phyloP scores from a whole-genome alignment of 1,140 invertebrate genomes.

The Lepidostoma basale region DNA sequence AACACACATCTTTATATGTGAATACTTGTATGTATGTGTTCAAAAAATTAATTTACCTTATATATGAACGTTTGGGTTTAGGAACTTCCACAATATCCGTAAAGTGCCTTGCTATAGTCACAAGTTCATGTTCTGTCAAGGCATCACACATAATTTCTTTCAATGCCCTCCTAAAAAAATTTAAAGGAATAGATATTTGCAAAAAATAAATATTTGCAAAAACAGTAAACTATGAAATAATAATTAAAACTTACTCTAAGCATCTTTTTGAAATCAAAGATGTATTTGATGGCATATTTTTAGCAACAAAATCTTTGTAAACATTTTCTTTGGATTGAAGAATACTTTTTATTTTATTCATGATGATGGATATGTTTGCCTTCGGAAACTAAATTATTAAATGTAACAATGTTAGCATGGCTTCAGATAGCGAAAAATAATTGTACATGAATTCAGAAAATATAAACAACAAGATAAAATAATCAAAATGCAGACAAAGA shows the following conservation, averaged over 20 bases:
- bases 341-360: constrained; percentile 69
- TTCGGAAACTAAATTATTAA: constrained; percentile 75
- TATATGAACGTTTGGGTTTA: constrained; percentile 41
- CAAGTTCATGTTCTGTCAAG: constrained; percentile 78
- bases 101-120: constrained; percentile 73
- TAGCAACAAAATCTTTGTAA: constrained; percentile 76
- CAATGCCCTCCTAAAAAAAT: constrained; percentile 60
- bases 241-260: constrained; percentile 58
- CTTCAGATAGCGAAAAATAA: neutral
- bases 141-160: constrained; percentile 65
- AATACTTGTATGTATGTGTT: neutral
- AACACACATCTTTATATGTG: no score
- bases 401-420: no score
- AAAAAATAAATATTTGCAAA: no score
- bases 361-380: constrained; percentile 70
- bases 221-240: no score
- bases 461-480: neutral
- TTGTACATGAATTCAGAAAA: no score
- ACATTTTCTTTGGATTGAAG: constrained; percentile 62
- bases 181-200: no score
- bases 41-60: constrained; percentile 1
- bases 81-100: constrained; percentile 56
- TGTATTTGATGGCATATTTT: constrained; percentile 64
- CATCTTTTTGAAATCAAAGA: constrained; percentile 60
- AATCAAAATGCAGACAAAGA: neutral